Percentiles rank a stretch among this genome's conserved stretches.
Conservation (phyloP, 1,140 invertebrate species). For the Helicoverpa zea region DNA sequence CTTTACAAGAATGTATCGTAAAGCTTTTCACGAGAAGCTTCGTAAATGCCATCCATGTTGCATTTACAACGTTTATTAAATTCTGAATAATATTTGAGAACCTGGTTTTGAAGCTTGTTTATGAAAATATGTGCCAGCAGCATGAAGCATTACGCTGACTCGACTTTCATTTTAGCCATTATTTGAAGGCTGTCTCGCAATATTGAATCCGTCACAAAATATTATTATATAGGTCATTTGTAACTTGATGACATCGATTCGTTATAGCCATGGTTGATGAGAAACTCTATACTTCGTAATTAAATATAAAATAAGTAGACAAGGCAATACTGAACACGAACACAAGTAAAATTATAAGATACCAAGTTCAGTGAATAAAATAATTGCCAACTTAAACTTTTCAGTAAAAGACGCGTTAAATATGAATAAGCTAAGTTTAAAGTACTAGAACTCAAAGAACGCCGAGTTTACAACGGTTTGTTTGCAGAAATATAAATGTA, state of each 20-base stretch:
- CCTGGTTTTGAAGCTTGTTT: slow-evolving; percentile 9
- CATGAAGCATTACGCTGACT: slow-evolving; percentile 21
- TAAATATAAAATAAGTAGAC: neutral
- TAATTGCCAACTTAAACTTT: slow-evolving; percentile 8
- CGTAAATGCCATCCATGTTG: neutral
- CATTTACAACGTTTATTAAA: slow-evolving; percentile 27
- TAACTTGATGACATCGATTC: slow-evolving; percentile 6
- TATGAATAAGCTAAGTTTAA: slow-evolving; percentile 21
- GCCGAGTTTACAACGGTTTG: slow-evolving; percentile 14
- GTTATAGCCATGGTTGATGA: slow-evolving; percentile 1
- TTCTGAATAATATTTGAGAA: slow-evolving; percentile 15
- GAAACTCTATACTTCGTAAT: slow-evolving; percentile 23
- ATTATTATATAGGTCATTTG: slow-evolving; percentile 11
- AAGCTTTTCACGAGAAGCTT: neutral
- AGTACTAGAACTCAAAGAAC: neutral
- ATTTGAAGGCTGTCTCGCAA: slow-evolving; percentile 6
- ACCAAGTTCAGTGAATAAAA: neutral
- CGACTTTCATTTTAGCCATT: slow-evolving; percentile 24
- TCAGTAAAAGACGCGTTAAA: neutral
- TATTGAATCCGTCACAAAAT: slow-evolving; percentile 22
- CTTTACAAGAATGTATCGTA: too few species aligned
- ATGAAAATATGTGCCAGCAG: slow-evolving; percentile 8
- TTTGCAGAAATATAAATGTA: slow-evolving; percentile 28
- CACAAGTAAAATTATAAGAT: neutral
- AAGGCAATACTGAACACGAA: neutral